A percentile compares a stretch with the other conserved stretches of the same genome.
phyloP scores from a whole-genome alignment of 1,140 invertebrate species.

The Frieseomelitta varia region DNA sequence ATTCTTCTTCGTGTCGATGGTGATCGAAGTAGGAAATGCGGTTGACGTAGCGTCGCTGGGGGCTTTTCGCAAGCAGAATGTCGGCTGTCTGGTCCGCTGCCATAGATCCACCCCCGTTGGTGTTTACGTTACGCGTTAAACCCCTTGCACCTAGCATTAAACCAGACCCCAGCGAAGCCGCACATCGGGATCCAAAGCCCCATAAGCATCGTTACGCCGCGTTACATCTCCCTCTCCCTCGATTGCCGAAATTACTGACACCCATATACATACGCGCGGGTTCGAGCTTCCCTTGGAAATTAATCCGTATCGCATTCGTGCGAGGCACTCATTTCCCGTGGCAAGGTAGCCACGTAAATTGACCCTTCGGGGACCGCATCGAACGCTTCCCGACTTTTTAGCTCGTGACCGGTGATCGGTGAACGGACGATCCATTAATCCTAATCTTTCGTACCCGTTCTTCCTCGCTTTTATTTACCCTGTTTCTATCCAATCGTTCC shows the following conservation, averaged over 20 bases:
- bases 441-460: neutral
- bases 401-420: neutral
- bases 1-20: conserved; percentile 13
- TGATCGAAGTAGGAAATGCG: neutral
- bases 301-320: conserved; percentile 20
- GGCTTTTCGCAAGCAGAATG: conserved; percentile 14
- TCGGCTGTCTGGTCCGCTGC: neutral
- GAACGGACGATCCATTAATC: neutral
- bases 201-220: conserved; percentile 68
- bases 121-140: conserved; percentile 69
- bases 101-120: conserved; percentile 38
- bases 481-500: neutral
- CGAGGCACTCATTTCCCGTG: conserved; percentile 14
- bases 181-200: conserved; percentile 67
- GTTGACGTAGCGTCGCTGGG: neutral
- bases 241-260: conserved; percentile 31
- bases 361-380: neutral
- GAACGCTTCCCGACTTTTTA: neutral
- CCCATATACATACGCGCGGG: neutral
- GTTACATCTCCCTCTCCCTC: conserved; percentile 48
- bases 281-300: neutral
- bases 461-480: neutral
- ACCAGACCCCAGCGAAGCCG: conserved; percentile 63
- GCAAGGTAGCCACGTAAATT: neutral
- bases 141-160: conserved; percentile 63